Percentiles rank a stretch among this genome's conserved stretches.
Evolutionary conservation across 1,140 invertebrate species (phyloP).

Genomic region (Pseudomyrmex flavicornis): DNA sequence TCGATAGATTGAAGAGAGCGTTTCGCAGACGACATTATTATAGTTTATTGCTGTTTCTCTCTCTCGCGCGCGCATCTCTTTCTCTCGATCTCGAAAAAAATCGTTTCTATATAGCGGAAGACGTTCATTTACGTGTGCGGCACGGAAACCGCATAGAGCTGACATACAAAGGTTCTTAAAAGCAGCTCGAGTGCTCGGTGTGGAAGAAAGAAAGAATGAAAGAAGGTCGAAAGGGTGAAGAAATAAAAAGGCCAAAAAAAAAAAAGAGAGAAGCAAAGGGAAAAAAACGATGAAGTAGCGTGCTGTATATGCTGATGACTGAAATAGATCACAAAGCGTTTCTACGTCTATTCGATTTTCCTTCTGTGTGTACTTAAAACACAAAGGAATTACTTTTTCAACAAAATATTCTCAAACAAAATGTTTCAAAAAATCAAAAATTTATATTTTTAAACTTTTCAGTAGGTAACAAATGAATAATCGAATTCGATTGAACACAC

Average conservation of each 20-base stretch:
- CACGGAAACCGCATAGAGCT: conserved; percentile 14
- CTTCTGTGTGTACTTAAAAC: too few relatives aligned
- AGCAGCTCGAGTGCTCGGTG: conserved; percentile 1
- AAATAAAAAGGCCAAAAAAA: conserved; percentile 39
- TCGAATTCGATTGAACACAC: too few relatives aligned
- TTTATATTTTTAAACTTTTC: too few relatives aligned
- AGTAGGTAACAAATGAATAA: too few relatives aligned
- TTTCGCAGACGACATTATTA: background rate
- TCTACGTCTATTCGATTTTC: conserved; percentile 29
- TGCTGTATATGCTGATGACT: background rate
- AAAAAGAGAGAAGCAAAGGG: background rate
- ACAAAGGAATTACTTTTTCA: too few relatives aligned
- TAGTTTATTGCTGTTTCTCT: background rate
- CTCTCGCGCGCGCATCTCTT: background rate
- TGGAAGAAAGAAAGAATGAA: conserved; percentile 3
- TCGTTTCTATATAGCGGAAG: conserved; percentile 5
- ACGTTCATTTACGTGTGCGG: conserved; percentile 35
- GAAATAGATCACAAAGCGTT: conserved; percentile 55
- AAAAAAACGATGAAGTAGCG: conserved; percentile 14
- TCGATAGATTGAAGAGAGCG: background rate
- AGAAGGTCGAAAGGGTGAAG: conserved; percentile 18
- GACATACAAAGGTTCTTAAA: conserved; percentile 50
- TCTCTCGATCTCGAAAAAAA: conserved; percentile 36
- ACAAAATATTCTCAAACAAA: too few relatives aligned
- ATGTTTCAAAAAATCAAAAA: too few relatives aligned